These are phyloP conservation scores for Phrynosoma platyrhinos DNA, from an alignment of 2,113 vertebrate species.

Conservation along the genomic window DNA sequence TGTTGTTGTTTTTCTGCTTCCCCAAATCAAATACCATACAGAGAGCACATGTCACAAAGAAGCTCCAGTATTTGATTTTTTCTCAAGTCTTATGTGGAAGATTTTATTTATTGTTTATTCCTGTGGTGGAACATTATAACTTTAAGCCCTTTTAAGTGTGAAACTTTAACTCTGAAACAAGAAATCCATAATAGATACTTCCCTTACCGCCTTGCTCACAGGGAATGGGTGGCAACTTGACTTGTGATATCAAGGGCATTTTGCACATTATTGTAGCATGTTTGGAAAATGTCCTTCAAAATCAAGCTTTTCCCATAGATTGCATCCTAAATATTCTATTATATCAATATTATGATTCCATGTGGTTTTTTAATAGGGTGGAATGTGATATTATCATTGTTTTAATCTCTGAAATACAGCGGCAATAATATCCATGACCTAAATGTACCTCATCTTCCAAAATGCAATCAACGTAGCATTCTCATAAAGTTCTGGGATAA, in stretches of 20 bases:
- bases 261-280: background rate
- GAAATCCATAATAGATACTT: background rate
- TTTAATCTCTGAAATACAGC: background rate
- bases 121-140: background rate
- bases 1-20: background rate
- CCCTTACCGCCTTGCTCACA: background rate
- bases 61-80: background rate
- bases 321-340: background rate
- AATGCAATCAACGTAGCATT: background rate
- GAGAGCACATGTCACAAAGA: background rate
- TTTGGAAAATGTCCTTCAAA: background rate
- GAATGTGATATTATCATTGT: background rate
- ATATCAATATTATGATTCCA: background rate
- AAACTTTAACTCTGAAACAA: background rate
- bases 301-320: background rate
- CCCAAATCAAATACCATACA: background rate
- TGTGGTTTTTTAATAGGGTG: background rate
- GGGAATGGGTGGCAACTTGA: background rate
- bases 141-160: background rate
- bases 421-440: fast-evolving
- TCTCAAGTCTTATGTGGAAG: background rate
- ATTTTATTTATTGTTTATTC: background rate
- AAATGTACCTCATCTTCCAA: background rate
- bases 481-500: slow-evolving; percentile 16
- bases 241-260: background rate